Evolutionary conservation across 35 echinoderm and acorn worm species (phyloP), one percentile per base, ranked within the genome.

Genomic region (Heliocidaris erythrogramma): DNA sequence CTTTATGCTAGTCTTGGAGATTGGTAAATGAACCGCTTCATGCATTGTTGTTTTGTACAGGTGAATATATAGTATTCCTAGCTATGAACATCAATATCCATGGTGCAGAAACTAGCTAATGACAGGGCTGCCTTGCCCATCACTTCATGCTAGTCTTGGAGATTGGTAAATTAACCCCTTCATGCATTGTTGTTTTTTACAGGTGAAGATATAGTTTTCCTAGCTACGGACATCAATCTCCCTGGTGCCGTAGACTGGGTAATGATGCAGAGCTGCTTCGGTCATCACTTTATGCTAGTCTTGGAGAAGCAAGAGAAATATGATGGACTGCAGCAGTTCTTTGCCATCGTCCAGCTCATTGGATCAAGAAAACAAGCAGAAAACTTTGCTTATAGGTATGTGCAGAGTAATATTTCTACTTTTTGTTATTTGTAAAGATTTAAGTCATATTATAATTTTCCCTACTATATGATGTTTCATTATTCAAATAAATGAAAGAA

Each of bases 141-240:
- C 97, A 99, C 78, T 99, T 97, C 60, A 99, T 97, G 98, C 52
- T 97, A 56, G 97, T 97, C 27, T 60, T 97, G 27, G 97, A 97
- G 78, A 99, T 27, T 21, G 2, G 18, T 69, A 21, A 18, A 69
- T 69, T 52, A 31, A 93, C 29, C 94, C 3, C 88, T 93, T 93
- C 90, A 13, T 49, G 94, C 87, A 86, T 69, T 27, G 0, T 13
- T n/a, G n/a, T n/a, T 21, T 0, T 27, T 24, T 27, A 4, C 93
- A 99, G 98, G 98, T 94, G 98, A 99, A 95, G 98, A 99, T 52
- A 99, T 99, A 92, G 98, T 99, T 78, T 99, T 99, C 95, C 96
- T 99, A 60, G 98, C 98, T 31, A 99, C 98, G 85, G 98, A 99
- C 85, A 99, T 99, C 78, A 99, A 99, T 85, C 94, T 99, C 29